phyloP scores from a whole-genome alignment of 37 sponge, comb jelly and placozoan species.

The Theonella swinhoei region DNA sequence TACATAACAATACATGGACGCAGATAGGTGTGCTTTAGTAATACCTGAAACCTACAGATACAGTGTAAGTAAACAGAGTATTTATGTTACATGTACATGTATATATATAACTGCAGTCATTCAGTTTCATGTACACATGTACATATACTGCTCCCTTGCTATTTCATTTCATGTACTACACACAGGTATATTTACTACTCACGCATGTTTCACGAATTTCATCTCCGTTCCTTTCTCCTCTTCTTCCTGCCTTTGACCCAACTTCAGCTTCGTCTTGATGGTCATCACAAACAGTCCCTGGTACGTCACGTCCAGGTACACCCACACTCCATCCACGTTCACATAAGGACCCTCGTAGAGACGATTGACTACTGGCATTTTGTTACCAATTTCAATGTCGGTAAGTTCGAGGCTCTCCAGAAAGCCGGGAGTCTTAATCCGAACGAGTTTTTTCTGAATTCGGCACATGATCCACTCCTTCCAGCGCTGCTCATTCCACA shows the following conservation, averaged over 20 bases:
- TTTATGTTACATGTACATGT: too few relatives aligned
- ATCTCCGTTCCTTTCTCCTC: conserved; percentile 16
- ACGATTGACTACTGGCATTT: conserved; percentile 64
- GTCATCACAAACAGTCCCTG: conserved; percentile 84
- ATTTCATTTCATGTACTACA: background rate
- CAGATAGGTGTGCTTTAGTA: too few relatives aligned
- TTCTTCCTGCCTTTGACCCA: conserved; percentile 28
- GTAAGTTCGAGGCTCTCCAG: conserved; percentile 73
- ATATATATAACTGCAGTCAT: too few relatives aligned
- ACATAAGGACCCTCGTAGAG: conserved; percentile 41
- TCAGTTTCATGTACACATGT: too few relatives aligned
- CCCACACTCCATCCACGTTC: conserved; percentile 72
- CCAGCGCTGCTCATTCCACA: conserved; percentile 82
- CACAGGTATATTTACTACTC: background rate
- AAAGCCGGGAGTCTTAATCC: conserved; percentile 78
- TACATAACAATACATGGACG: too few relatives aligned
- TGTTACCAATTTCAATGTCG: conserved; percentile 69
- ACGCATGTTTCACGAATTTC: background rate
- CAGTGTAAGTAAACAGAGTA: too few relatives aligned
- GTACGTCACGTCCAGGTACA: conserved; percentile 75
- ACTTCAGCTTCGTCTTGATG: conserved; percentile 78
- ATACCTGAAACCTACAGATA: too few relatives aligned
- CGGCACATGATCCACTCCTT: conserved; percentile 54
- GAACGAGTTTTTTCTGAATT: conserved; percentile 70
- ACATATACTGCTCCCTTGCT: background rate